These are phyloP conservation scores for Julus scanicus DNA, from an alignment of 2,888 invertebrate species.

Conservation along the genomic window DNA sequence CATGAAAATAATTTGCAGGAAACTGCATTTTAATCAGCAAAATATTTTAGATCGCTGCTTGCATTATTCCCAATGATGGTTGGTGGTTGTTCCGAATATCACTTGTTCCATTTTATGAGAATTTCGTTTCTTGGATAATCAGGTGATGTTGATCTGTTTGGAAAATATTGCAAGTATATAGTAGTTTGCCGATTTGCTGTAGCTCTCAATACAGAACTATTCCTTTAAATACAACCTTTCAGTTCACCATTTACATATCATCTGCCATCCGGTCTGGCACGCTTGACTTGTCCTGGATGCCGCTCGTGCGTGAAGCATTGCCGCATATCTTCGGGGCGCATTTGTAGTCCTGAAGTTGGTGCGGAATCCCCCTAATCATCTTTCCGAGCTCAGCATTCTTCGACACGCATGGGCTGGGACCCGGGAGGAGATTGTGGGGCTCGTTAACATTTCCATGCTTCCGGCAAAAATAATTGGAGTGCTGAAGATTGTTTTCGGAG, in stretches of 20 bases:
- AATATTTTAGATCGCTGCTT: no score
- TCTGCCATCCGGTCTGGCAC: neutral
- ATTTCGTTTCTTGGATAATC: no score
- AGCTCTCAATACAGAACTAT: no score
- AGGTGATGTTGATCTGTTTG: no score
- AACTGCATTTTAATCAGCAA: no score
- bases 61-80: no score
- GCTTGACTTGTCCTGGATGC: neutral
- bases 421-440: neutral
- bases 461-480: neutral
- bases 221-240: no score
- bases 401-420: neutral
- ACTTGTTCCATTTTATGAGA: no score
- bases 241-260: neutral
- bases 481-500: neutral
- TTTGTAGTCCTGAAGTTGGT: neutral
- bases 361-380: neutral
- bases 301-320: neutral
- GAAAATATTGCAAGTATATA: no score
- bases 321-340: neutral
- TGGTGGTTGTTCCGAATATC: no score
- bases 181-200: no score
- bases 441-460: neutral
- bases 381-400: neutral
- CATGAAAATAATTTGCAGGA: no score